Evolutionary conservation across 2,888 invertebrate species (phyloP), one percentile per base, ranked within the genome.

Genomic region (Ecliptopera silaceata): DNA sequence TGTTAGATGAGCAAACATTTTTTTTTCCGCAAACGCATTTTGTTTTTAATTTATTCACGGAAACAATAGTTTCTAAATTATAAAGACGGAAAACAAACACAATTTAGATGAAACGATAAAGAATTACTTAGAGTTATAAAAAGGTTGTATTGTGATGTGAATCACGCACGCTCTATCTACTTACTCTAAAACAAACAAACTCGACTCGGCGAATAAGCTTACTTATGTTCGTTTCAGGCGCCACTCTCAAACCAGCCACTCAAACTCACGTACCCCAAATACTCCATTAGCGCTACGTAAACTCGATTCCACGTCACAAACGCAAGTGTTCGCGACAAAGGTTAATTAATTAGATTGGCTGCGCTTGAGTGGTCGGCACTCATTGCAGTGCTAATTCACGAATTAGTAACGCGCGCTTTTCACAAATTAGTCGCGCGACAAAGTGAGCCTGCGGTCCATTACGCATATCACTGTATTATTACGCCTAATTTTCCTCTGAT

Each of bases 271-370:
- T 36, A 43, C 52, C 45, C 58, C 49, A 58, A 58, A 53, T 53
- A 49, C 39, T 48, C 47, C 44, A 54, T 54, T 43, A 42, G 41
- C 38, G 13, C 54, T 38, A 20, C 43, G 46, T 50, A 47, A 54
- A 59, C 46, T 59, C 46, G 38, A 59, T 59, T 53, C 15, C 48
- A 38, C 49, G 44, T 44, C 50, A 56, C 57, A 61, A 57, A 58
- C 56, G 57, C 46, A 38, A 56, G 55, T 65, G 67, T 54, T 61
- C 70, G 72, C 76, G 79, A 79, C 80, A 83, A 84, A 84, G 82
- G 82, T 79, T 80, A 83, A 84, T 84, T 85, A 87, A 88, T 86
- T 80, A 77, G 79, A 86, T 88, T 81, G 77, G 61, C 68, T 74
- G 79, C 82, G 82, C 82, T 76, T 79, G 84, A 87, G 85, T 85